Evolutionary conservation across 2,113 vertebrate genomes (phyloP).

Genomic region (Microcebus griseorufus): DNA sequence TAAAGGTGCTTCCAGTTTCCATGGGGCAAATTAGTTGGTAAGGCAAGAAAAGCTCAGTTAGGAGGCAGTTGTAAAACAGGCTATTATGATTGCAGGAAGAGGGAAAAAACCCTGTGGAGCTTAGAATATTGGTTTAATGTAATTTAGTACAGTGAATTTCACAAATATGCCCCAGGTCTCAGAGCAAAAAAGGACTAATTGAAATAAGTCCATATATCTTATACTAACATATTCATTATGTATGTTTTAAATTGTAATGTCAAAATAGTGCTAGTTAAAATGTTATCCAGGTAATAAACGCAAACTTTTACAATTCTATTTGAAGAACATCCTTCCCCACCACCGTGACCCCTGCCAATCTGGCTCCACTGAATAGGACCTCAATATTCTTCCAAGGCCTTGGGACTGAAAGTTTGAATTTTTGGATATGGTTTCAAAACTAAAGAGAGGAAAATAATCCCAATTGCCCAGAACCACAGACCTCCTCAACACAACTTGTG

Average conservation of each 20-base stretch:
- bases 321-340: not conserved
- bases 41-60: not conserved
- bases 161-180: not conserved
- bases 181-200: not conserved
- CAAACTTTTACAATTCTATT: not conserved
- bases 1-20: not conserved
- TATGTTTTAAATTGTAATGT: not conserved
- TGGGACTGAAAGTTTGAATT: not conserved
- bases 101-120: too few relatives aligned
- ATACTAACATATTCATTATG: not conserved
- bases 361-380: not conserved
- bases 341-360: not conserved
- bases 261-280: not conserved
- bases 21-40: not conserved
- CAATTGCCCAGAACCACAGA: not conserved
- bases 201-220: not conserved
- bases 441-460: not conserved
- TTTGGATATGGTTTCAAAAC: not conserved
- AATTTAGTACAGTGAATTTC: not conserved
- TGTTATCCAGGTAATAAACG: not conserved
- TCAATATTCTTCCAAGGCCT: not conserved
- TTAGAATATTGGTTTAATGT: not conserved
- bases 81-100: not conserved
- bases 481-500: not conserved
- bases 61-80: not conserved